Evolutionary conservation across 2,797 vertebrate species (phyloP).

Genomic region (Benthosema pterotum): DNA sequence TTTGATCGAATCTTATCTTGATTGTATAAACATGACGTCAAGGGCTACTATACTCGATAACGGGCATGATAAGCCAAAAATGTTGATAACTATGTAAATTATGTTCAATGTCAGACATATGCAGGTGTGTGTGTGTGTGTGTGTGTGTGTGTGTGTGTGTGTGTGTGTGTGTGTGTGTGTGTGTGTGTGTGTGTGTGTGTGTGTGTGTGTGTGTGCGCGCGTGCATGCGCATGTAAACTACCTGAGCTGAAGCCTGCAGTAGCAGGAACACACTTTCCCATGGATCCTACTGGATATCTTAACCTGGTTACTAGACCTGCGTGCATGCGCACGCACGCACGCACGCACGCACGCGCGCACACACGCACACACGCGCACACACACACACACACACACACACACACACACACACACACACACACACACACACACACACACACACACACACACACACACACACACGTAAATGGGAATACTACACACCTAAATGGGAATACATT

Average conservation of each 20-base stretch:
- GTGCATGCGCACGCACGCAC: slow-evolving; percentile 1
- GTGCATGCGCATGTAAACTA: slow-evolving; percentile 39
- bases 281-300: slow-evolving; percentile 81
- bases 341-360: background rate
- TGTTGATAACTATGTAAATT: too few species aligned
- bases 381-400: background rate
- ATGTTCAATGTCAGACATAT: too few species aligned
- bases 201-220: slow-evolving; percentile 11
- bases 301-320: slow-evolving; percentile 85
- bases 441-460: too few species aligned
- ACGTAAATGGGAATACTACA: too few species aligned
- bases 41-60: too few species aligned
- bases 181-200: background rate
- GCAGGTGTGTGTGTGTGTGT: too few species aligned
- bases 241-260: slow-evolving; percentile 85
- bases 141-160: background rate
- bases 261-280: slow-evolving; percentile 76
- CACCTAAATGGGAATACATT: too few species aligned
- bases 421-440: too few species aligned
- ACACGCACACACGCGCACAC: background rate
- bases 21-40: too few species aligned
- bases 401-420: too few species aligned
- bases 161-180: background rate
- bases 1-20: too few species aligned
- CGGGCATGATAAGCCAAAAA: too few species aligned